Percentiles rank a stretch among this genome's conserved stretches.
These are phyloP conservation scores for Sinhomidia bicolor DNA, from an alignment of 2,888 invertebrate genomes.

Conservation along the genomic window DNA sequence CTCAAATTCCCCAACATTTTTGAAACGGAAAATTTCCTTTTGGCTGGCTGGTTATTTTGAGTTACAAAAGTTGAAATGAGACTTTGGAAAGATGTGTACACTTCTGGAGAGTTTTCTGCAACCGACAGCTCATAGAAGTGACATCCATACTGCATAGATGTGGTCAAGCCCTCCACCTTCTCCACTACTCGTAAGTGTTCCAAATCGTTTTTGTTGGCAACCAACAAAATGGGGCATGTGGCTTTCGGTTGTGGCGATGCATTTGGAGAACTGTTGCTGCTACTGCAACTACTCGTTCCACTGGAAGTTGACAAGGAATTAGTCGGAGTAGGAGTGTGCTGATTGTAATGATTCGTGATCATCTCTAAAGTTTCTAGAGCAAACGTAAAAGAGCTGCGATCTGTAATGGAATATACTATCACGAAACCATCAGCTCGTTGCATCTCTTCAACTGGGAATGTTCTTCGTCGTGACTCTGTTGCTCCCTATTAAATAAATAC, in stretches of 20 bases:
- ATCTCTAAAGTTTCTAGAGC: constrained; percentile 86
- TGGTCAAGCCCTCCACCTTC: constrained; percentile 87
- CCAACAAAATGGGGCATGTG: constrained; percentile 85
- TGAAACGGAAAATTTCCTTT: constrained; percentile 87
- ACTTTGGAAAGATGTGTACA: constrained; percentile 88
- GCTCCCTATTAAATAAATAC: constrained; percentile 81
- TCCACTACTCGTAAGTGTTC: constrained; percentile 90
- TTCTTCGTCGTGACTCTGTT: constrained; percentile 78
- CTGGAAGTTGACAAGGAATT: constrained; percentile 44
- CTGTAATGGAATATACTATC: constrained; percentile 90
- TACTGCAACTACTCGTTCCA: constrained; percentile 26
- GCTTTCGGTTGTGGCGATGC: constrained; percentile 66
- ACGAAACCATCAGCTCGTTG: constrained; percentile 91
- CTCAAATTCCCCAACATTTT: constrained; percentile 90
- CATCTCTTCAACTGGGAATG: constrained; percentile 85
- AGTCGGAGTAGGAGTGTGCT: constrained; percentile 23
- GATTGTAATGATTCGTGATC: constrained; percentile 81
- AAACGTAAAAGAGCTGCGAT: constrained; percentile 87
- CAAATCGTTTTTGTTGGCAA: constrained; percentile 91
- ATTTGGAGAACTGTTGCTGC: constrained; percentile 56
- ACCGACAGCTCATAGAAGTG: constrained; percentile 92
- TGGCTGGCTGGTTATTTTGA: constrained; percentile 71
- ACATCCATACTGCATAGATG: constrained; percentile 86
- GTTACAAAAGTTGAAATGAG: constrained; percentile 77
- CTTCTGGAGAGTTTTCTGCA: constrained; percentile 89